Base-by-base conservation (phyloP, 1,140 invertebrate genomes). In the Drosophila jambulina region DNA sequence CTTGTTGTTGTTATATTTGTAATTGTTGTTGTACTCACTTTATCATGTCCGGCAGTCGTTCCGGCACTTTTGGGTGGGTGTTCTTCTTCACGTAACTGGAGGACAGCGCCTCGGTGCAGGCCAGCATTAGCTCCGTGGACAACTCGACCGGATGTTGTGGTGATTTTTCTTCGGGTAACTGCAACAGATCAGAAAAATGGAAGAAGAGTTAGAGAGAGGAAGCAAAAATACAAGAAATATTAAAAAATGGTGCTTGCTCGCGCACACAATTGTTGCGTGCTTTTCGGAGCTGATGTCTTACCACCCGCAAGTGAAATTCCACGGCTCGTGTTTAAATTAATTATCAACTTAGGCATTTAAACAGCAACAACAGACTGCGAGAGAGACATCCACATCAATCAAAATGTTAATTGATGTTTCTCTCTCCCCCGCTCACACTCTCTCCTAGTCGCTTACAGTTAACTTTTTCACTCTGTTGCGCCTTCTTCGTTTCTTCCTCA, bases 11-110 rank as follows among this genome's bases (percentile, higher is more conserved):
- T 78, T 74, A 70, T 71, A 92, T 27, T 9, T 48, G 46, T 53
- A 58, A 32, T 78, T 74, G 19, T 65, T 74, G 51, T 81, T 74
- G 75, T 75, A 92, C 92, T 92, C 86, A 93, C 92, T 91, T 93
- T 86, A 93, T 91, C 78, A 93, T 71, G 84, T 93, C 92, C 76
- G 92, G 92, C 86, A 93, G 91, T 82, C 92, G 92, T 92, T 93
- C 91, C 83, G 84, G 63, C 56, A 93, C 88, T 84, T 91, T 91
- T 62, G 92, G 91, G 90, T 92, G 91, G 84, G 83, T 83, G 65
- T 85, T 80, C 76, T 92, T 92, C 78, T 92, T 91, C 54, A 90
- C 74, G 69, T 91, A 92, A 64, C 77, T 83, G 46, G 91, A 80
- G 56, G 92, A 92, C 67, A 93, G 82, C 59, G 91, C 92, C 79